A percentile compares a stretch with the other conserved stretches of the same genome.
Evolutionary conservation across 2,888 invertebrate genomes (phyloP).

Genomic region (Drosophila mulleri): DNA sequence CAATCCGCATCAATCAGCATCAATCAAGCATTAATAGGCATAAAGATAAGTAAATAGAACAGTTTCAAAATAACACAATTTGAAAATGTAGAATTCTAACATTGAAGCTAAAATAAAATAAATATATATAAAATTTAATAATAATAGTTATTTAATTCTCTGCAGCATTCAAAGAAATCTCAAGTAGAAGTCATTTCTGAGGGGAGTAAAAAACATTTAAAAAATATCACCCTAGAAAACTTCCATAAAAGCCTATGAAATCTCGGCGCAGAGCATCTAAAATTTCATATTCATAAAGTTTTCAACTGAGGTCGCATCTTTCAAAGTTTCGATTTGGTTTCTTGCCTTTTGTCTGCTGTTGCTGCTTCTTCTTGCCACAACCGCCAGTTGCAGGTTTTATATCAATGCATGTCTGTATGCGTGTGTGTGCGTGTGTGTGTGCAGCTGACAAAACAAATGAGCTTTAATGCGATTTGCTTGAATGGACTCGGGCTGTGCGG

Average conservation of each 20-base stretch:
- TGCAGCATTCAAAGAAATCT: too few relatives aligned
- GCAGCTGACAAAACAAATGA: slow-evolving; percentile 84
- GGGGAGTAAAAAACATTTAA: too few relatives aligned
- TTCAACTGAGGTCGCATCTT: slow-evolving; percentile 8
- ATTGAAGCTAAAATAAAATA: too few relatives aligned
- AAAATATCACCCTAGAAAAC: too few relatives aligned
- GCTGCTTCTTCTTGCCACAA: slow-evolving; percentile 20
- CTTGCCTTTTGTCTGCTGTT: slow-evolving; percentile 31
- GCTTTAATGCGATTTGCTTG: slow-evolving; percentile 80
- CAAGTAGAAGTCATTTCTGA: too few relatives aligned
- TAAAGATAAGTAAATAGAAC: too few relatives aligned
- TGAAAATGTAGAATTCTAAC: too few relatives aligned
- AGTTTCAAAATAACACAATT: too few relatives aligned
- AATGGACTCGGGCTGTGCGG: slow-evolving; percentile 67
- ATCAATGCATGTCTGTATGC: slow-evolving; percentile 4
- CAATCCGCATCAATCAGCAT: too few relatives aligned
- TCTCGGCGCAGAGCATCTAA: neutral
- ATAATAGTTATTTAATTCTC: too few relatives aligned
- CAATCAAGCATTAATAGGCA: too few relatives aligned
- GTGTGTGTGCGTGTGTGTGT: slow-evolving; percentile 30
- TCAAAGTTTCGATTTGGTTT: slow-evolving; percentile 35
- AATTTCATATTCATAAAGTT: slow-evolving; percentile 10
- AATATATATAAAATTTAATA: too few relatives aligned
- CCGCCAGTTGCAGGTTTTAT: slow-evolving; percentile 9
- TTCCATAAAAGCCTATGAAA: neutral